Conservation (phyloP, 2,113 vertebrate genomes). For the Erinaceus europaeus region DNA sequence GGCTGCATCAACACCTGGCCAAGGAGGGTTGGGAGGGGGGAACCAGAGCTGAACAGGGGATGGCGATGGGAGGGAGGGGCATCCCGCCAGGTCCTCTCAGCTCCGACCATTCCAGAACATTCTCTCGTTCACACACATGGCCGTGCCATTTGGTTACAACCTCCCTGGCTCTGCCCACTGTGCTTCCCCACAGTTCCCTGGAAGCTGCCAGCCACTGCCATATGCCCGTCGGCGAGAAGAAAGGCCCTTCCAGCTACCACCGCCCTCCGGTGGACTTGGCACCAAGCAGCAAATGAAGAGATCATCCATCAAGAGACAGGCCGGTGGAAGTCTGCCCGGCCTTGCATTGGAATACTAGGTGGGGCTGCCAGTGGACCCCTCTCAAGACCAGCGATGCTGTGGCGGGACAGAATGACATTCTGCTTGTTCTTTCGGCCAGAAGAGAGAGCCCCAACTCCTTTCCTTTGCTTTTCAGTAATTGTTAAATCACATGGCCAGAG, state of each 20-base stretch:
- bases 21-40: too few relatives aligned
- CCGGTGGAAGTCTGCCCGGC: background rate
- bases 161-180: too few relatives aligned
- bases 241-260: background rate
- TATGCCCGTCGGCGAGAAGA: background rate
- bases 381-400: background rate
- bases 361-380: background rate
- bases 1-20: too few relatives aligned
- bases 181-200: background rate
- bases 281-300: constrained; percentile 7
- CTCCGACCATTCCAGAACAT: too few relatives aligned
- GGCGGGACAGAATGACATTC: background rate
- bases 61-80: too few relatives aligned
- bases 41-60: too few relatives aligned
- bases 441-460: background rate
- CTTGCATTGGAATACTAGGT: background rate
- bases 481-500: constrained; percentile 6
- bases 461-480: constrained; percentile 16
- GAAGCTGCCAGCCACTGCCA: background rate
- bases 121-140: too few relatives aligned
- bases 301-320: constrained; percentile 9
- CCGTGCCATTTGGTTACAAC: too few relatives aligned
- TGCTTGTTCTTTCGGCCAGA: background rate
- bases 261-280: background rate
- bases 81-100: too few relatives aligned